Base-by-base conservation (phyloP, 2,888 invertebrate genomes). In the Hetaerina titia region DNA sequence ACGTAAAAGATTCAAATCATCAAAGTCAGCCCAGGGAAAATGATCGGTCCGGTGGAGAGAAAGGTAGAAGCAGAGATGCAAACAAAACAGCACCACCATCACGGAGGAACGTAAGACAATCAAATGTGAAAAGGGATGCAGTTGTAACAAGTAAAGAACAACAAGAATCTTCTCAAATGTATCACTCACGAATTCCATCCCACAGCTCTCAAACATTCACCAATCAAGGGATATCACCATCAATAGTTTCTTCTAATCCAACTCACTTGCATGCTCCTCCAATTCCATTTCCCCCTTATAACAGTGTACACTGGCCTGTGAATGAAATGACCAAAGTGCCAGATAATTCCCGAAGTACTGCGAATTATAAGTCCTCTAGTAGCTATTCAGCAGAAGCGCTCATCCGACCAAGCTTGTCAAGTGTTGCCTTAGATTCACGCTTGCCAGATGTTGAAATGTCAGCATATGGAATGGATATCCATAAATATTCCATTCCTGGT, bases 341-440 rank as follows among this genome's bases (percentile, higher is more conserved):
- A 7, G 92, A 92, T 74, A 92, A 92, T 63, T 56, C 92, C 1
- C 69, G 92, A 17, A 69, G 69, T 57, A n/a, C 57, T n/a, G 74
- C 92, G 11, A 92, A 74, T 92, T 92, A 92, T 17, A 92, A 92
- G n/a, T 92, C 96, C 94, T 96, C 97, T 95, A 97, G 96, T 94
- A 97, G 96, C 95, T 97, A 97, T 94, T 97, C 97, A 0, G 97
- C 97, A 0, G 97, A 97, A 94, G 96, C 97, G 9, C 95, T 97
- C 31, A 97, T 97, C 89, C 96, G 97, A 1, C 96, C 96, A 0
- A 96, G 95, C n/a, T 95, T 95, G 95, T 96, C 81, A 22, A n/a
- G 69, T 19, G 22, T 92, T 22, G 22, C 92, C 22, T 56, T 92
- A 15, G 92, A 92, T 45, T 92, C 92, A 69, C 56, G 92, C 13